A percentile compares a stretch with the other conserved stretches of the same genome.
Evolutionary conservation across 2,888 invertebrate species (phyloP).

Genomic region (Lycocerus yunnanus): DNA sequence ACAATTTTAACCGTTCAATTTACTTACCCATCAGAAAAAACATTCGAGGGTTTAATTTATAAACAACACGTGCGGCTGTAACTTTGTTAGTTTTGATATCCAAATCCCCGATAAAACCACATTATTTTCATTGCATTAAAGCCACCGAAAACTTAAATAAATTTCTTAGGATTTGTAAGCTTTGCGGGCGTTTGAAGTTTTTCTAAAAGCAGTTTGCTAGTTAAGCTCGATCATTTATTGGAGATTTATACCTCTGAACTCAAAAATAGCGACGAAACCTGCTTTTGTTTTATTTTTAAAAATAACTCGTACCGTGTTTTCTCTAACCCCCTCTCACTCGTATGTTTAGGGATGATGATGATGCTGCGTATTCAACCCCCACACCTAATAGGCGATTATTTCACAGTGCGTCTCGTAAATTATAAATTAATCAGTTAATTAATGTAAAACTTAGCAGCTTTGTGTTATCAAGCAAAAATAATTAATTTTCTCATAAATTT

Average conservation of each 20-base stretch:
- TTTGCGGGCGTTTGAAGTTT: background rate
- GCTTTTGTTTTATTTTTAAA: background rate
- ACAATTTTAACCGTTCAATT: background rate
- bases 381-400: background rate
- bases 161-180: background rate
- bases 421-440: background rate
- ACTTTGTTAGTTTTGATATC: background rate
- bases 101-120: background rate
- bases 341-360: background rate
- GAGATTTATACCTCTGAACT: background rate
- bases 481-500: background rate
- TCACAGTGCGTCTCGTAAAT: background rate
- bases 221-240: background rate
- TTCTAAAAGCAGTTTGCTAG: background rate
- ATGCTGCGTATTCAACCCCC: background rate
- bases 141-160: background rate
- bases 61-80: background rate
- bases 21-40: background rate
- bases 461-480: background rate
- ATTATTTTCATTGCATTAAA: background rate
- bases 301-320: background rate
- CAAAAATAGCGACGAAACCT: background rate
- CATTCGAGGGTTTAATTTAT: background rate
- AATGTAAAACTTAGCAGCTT: background rate
- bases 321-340: background rate